These are phyloP conservation scores for Drosophila paranaensis DNA, from an alignment of 2,888 invertebrate genomes.

Conservation along the genomic window DNA sequence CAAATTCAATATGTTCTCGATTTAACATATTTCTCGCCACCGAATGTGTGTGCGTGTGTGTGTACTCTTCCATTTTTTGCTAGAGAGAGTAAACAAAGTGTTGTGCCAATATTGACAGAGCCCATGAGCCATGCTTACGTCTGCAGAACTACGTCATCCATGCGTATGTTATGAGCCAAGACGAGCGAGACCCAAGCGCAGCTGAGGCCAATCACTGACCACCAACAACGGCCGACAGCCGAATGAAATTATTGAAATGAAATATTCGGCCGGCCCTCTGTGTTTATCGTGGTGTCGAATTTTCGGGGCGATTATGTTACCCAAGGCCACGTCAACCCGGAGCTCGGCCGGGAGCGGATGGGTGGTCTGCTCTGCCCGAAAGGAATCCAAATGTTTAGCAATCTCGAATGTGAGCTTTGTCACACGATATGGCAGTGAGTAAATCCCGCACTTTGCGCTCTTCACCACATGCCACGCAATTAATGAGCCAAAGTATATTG, in stretches of 20 bases:
- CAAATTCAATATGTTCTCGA: conserved; percentile 78
- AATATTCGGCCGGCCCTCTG: conserved; percentile 43
- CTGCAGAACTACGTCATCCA: conserved; percentile 49
- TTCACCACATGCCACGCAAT: conserved; percentile 14
- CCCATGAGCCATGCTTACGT: conserved; percentile 64
- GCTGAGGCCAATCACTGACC: conserved; percentile 36
- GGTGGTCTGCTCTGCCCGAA: conserved; percentile 1
- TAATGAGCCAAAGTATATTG: neutral
- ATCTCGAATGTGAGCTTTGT: conserved; percentile 39
- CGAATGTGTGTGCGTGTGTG: conserved; percentile 8
- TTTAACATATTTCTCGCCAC: conserved; percentile 67
- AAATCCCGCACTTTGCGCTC: neutral
- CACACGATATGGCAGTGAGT: conserved; percentile 26
- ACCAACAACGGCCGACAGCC: conserved; percentile 29
- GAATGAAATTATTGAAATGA: conserved; percentile 71
- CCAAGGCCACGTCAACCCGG: conserved; percentile 26
- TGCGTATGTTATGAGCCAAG: conserved; percentile 11
- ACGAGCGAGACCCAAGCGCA: conserved; percentile 9
- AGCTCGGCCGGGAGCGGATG: conserved; percentile 1
- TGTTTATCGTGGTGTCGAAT: conserved; percentile 65
- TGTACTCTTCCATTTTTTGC: conserved; percentile 24
- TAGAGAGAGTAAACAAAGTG: conserved; percentile 65
- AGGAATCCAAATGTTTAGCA: conserved; percentile 40
- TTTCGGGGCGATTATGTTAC: conserved; percentile 65
- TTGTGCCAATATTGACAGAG: conserved; percentile 71